Conservation (phyloP, 2,888 invertebrate genomes). For the Agrypnus murinus region DNA sequence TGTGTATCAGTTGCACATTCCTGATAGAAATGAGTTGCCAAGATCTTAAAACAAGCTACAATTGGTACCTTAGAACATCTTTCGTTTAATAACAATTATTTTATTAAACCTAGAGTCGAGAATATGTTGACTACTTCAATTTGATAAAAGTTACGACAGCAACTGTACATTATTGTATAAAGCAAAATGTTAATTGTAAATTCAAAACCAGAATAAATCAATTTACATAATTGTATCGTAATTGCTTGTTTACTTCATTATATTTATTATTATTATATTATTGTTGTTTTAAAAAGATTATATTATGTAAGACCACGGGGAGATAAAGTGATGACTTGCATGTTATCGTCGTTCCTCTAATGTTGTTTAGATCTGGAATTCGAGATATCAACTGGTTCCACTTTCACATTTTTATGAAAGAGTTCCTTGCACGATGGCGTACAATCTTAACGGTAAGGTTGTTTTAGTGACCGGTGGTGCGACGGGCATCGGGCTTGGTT, state of each 20-base stretch:
- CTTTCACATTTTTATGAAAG: not conserved
- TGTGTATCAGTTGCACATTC: conserved; percentile 67
- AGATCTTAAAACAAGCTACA: not conserved
- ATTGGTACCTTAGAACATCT: not conserved
- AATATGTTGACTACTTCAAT: not conserved
- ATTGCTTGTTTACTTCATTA: too few relatives aligned
- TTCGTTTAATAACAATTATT: not conserved
- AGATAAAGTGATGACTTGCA: not conserved
- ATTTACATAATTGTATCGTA: too few relatives aligned
- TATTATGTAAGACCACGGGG: not conserved
- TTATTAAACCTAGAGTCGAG: not conserved
- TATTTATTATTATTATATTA: not conserved
- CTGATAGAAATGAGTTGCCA: conserved; percentile 9
- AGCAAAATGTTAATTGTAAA: too few relatives aligned
- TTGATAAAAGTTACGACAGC: too few relatives aligned
- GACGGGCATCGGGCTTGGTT: conserved; percentile 81
- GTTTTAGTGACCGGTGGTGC: conserved; percentile 84
- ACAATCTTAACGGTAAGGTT: conserved; percentile 77
- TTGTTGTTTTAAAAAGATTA: not conserved
- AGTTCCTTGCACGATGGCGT: conserved; percentile 3
- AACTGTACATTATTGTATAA: too few relatives aligned
- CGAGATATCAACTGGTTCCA: not conserved
- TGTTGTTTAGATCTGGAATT: not conserved
- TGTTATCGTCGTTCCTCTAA: not conserved
- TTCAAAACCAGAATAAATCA: too few relatives aligned